Percentiles rank a stretch among this genome's conserved stretches.
These are phyloP conservation scores for Probosciger aterrimus DNA, from an alignment of 2,113 vertebrate genomes.

Conservation along the genomic window DNA sequence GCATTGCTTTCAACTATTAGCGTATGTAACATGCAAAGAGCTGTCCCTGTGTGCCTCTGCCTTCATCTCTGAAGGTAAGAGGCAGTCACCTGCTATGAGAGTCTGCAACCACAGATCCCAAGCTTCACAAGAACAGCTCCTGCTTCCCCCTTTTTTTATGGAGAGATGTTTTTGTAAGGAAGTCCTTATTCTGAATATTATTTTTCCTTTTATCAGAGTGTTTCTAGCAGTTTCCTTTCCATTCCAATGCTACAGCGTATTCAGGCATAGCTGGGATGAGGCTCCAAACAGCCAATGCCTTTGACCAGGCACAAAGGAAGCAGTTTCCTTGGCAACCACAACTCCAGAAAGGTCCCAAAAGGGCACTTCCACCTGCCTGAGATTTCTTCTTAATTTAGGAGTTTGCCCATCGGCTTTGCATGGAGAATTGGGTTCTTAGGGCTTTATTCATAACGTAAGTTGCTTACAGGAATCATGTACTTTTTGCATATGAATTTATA, in stretches of 20 bases:
- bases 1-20: neutral
- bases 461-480: constrained; percentile 15
- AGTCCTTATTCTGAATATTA: neutral
- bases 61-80: neutral
- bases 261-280: constrained; percentile 31
- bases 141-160: neutral
- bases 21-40: neutral
- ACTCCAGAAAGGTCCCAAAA: constrained; percentile 22
- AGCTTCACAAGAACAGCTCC: neutral
- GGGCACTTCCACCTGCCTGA: constrained; percentile 36
- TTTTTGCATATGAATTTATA: constrained; percentile 13
- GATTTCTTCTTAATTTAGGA: constrained; percentile 60
- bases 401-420: constrained; percentile 3
- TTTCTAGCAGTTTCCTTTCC: constrained; percentile 14
- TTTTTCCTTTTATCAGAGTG: neutral
- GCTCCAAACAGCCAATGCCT: constrained; percentile 45
- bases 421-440: constrained; percentile 22
- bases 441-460: constrained; percentile 16
- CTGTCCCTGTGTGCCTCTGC: neutral
- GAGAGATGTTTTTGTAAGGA: neutral
- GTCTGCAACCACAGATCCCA: neutral
- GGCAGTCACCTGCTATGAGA: neutral
- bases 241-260: neutral
- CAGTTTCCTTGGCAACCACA: constrained; percentile 66
- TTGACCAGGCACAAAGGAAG: constrained; percentile 61